phyloP scores from a whole-genome alignment of 2,113 vertebrate species.

The Pandion haliaetus region DNA sequence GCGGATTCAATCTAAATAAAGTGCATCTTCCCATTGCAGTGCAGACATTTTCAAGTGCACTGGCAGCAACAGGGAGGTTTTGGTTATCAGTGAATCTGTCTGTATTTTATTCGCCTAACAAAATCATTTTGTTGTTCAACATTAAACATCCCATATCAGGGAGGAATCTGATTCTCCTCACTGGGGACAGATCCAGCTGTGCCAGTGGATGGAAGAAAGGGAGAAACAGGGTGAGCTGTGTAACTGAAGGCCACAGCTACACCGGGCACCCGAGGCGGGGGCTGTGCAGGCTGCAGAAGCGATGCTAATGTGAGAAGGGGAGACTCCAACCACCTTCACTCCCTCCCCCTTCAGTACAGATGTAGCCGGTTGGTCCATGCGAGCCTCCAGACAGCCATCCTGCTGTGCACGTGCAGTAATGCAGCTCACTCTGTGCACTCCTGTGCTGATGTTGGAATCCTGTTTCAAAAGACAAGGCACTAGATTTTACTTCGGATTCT shows the following conservation, averaged over 20 bases:
- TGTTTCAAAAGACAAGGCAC: not conserved
- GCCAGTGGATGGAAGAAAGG: not conserved
- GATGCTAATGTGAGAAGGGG: fast-evolving
- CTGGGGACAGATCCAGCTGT: not conserved
- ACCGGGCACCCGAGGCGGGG: not conserved
- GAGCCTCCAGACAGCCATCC: not conserved
- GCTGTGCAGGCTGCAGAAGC: not conserved
- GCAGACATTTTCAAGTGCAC: conserved; percentile 29
- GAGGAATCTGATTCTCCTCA: not conserved
- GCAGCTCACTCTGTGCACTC: not conserved
- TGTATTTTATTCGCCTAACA: conserved; percentile 11
- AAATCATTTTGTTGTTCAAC: conserved; percentile 49
- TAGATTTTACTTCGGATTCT: not conserved
- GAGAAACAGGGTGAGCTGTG: not conserved
- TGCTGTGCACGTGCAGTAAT: fast-evolving
- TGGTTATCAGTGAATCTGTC: conserved; percentile 34
- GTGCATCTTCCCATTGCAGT: conserved; percentile 6
- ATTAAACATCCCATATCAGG: not conserved
- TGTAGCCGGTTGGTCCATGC: fast-evolving
- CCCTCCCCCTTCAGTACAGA: not conserved
- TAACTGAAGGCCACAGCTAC: not conserved
- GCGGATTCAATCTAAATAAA: conserved; percentile 49
- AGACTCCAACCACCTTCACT: not conserved
- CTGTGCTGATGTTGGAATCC: not conserved
- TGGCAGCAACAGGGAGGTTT: conserved; percentile 17